Percentiles rank a stretch among this genome's conserved stretches.
phyloP scores from a whole-genome alignment of 2,113 vertebrate species.

The Entosphenus tridentatus region DNA sequence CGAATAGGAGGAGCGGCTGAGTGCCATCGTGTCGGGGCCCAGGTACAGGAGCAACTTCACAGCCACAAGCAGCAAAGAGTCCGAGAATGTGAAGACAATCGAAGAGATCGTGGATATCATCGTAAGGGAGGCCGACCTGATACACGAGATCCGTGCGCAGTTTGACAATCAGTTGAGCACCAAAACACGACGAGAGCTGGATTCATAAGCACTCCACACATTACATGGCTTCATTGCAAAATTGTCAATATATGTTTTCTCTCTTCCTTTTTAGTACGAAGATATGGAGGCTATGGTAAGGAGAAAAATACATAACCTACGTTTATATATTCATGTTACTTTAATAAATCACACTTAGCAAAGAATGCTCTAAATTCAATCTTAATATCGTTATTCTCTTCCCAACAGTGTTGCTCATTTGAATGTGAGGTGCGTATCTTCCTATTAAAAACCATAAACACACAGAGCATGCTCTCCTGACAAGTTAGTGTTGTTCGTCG shows the following conservation, averaged over 20 bases:
- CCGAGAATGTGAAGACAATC: slow-evolving; percentile 10
- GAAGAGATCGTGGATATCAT: slow-evolving; percentile 10
- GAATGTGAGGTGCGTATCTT: slow-evolving; percentile 10
- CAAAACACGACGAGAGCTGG: no score
- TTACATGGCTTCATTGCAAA: not conserved
- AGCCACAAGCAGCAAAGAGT: slow-evolving; percentile 9
- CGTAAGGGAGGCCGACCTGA: slow-evolving; percentile 8
- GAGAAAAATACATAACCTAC: not conserved
- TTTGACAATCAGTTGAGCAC: no score
- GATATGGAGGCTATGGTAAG: slow-evolving; percentile 11
- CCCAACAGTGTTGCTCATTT: slow-evolving; percentile 11
- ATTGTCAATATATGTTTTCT: not conserved
- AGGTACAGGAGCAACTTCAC: slow-evolving; percentile 11
- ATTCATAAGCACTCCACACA: no score
- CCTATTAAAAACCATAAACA: no score
- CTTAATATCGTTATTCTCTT: not conserved
- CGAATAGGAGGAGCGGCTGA: slow-evolving; percentile 10
- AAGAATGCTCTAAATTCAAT: no score
- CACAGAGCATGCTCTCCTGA: no score
- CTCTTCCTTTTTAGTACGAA: slow-evolving; percentile 9
- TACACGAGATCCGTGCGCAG: not conserved
- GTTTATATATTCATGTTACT: no score
- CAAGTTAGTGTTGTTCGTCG: no score
- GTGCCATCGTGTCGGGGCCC: slow-evolving; percentile 11
- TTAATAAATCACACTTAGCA: no score